phyloP scores from a whole-genome alignment of 2,797 vertebrate species.

The Hephaestus fuliginosus region DNA sequence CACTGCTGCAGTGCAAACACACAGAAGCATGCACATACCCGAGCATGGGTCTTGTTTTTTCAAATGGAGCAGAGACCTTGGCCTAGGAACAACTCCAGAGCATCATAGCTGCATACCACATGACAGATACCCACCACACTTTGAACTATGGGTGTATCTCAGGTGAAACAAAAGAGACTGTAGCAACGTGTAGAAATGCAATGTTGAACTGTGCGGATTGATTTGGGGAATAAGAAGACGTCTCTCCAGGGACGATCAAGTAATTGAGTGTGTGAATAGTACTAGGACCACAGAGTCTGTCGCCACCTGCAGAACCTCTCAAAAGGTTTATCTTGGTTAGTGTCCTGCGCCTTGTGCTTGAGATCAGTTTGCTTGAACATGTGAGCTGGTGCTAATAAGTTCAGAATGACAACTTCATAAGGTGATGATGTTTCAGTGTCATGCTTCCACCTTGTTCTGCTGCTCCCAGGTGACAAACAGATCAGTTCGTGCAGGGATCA shows the following conservation, averaged over 20 bases:
- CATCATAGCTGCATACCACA: background rate
- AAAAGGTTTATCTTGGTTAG: background rate
- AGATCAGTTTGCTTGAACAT: background rate
- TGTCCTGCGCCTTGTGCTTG: background rate
- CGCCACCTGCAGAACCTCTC: background rate
- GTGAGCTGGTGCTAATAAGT: background rate
- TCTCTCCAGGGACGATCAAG: background rate
- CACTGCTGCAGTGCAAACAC: constrained; percentile 1
- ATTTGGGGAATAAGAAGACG: background rate
- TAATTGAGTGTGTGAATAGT: too few relatives aligned
- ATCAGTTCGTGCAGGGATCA: too few relatives aligned
- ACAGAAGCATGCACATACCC: background rate
- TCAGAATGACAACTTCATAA: background rate
- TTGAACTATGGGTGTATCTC: background rate
- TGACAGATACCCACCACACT: background rate
- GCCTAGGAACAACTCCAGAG: background rate
- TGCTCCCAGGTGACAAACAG: too few relatives aligned
- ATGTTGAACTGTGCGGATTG: too few relatives aligned
- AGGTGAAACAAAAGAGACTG: background rate
- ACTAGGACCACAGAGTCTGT: background rate
- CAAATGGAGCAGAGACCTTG: constrained; percentile 22
- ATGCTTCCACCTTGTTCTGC: too few relatives aligned
- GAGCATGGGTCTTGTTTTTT: constrained; percentile 8
- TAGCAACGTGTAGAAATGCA: too few relatives aligned
- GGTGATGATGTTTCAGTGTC: too few relatives aligned